phyloP scores from a whole-genome alignment of 2,113 vertebrate species.

The Platanista minor region DNA sequence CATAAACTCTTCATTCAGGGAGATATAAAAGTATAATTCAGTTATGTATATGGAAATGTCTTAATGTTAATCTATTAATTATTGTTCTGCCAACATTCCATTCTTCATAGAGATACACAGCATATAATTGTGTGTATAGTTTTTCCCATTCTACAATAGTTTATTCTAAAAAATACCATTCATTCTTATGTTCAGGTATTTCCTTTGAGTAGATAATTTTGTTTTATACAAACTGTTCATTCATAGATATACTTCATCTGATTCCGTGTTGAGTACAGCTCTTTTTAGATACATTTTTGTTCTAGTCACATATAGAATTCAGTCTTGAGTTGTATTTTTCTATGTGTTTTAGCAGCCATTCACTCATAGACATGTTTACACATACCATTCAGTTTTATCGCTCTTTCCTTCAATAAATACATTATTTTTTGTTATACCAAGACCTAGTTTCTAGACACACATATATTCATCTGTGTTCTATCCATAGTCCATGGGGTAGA shows the following conservation, averaged over 20 bases:
- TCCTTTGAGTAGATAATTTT: neutral
- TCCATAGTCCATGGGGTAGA: neutral
- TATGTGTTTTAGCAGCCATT: neutral
- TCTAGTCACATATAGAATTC: neutral
- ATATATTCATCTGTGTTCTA: neutral
- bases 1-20: neutral
- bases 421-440: neutral
- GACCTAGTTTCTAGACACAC: neutral
- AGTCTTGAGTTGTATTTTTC: neutral
- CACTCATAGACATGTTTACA: neutral
- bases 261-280: neutral
- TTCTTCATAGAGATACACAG: neutral
- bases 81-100: too few relatives aligned
- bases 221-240: neutral
- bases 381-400: neutral
- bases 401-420: neutral
- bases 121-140: neutral
- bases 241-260: neutral
- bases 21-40: neutral
- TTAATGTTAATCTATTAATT: neutral
- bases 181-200: neutral
- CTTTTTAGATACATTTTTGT: neutral
- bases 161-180: neutral
- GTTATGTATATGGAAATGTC: neutral
- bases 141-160: neutral